Base-by-base conservation (phyloP, 2,888 invertebrate species). In the Oscheius sp. region DNA sequence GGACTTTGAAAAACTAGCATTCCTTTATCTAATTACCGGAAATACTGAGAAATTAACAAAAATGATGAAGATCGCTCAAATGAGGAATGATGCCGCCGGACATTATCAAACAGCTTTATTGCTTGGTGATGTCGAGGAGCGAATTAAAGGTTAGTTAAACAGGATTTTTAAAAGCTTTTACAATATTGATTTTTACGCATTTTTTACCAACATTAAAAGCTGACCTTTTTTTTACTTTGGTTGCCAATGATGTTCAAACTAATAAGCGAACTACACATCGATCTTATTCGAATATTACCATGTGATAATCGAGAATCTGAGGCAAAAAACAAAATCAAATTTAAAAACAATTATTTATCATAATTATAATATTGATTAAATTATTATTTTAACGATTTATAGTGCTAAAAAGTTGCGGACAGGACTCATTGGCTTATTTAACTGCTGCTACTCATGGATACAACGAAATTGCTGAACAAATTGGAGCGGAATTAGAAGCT, bases 51-150 rank as follows among this genome's bases (percentile, higher is more conserved):
- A 98, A 87, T 89, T 99, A 75, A 91, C 92, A 76, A 97, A 97
- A 89, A 98, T 99, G 98, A 96, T 94, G 89, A 96, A 96, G 89
- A 98, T 98, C 73, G 97, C 98, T 0, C 97, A 97, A 89, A 96
- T 98, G 58, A 91, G 98, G 12, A 96, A 96, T 88, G 98, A 98
- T 85, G 91, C 92, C 1, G 95, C 96, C 2, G 94, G 96, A 0
- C 97, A 98, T 87, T 98, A 94, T 90, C 96, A 96, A 87, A 96
- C 93, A 1, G 94, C 96, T 0, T 88, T 99, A 75, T 89, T 94
- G 20, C 88, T 98, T 1, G 97, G 97, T 0, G 97, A 98, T 88
- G 91, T 95, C 17, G 90, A 90, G 48, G 97, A 98, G 88, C 90
- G 95, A 37, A 92, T 96, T 0, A 91, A 92, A 82, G 87, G 84